Evolutionary conservation across 1,140 invertebrate species (phyloP), one percentile per base, ranked within the genome.

Genomic region (Drosophila pruinosa): DNA sequence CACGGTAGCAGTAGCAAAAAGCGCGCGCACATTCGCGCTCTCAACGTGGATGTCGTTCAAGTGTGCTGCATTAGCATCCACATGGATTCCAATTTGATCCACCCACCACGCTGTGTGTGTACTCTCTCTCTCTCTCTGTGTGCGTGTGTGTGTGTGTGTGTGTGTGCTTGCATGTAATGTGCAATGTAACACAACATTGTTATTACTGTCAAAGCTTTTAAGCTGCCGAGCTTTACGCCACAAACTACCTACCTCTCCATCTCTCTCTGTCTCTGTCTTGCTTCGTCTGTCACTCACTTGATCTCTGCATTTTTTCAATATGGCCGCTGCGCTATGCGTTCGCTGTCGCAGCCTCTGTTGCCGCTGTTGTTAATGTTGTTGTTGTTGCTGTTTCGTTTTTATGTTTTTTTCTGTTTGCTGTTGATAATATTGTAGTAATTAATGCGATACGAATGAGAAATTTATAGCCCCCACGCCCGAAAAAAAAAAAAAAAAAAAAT

Each of bases 401-500:
- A 45, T 59, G 17, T 53, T 21, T 56, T 58, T 65, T 52, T 58
- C 63, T 72, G 62, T 59, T 41, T 45, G 70, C 56, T 68, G 61
- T 52, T 86, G 81, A 86, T 86, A 86, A 86, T 88, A 81, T 86
- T 81, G 82, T 81, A 78, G 81, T 86, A 86, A 86, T 86, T 88
- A 86, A 86, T 86, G 81, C 81, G 81, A 86, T 86, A 88, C 81
- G 81, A 81, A 86, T 86, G 77, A 81, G 81, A 86, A 86, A 86
- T 86, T 86, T 86, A 86, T 86, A 56, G 81, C 82, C 81, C 79
- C 81, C 81, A 86, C 81, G 81, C 81, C 81, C 81, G 65, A 72
- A 68, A 54, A 65, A 45, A 68, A 31, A 68, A 28, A 21, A 28
- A 48, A 8, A 38, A 2, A 41, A 36, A 43, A 53, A 62, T 38